Evolutionary conservation across 2,797 vertebrate species (phyloP), one percentile per base, ranked within the genome.

Genomic region (Hoplostethus atlanticus): DNA sequence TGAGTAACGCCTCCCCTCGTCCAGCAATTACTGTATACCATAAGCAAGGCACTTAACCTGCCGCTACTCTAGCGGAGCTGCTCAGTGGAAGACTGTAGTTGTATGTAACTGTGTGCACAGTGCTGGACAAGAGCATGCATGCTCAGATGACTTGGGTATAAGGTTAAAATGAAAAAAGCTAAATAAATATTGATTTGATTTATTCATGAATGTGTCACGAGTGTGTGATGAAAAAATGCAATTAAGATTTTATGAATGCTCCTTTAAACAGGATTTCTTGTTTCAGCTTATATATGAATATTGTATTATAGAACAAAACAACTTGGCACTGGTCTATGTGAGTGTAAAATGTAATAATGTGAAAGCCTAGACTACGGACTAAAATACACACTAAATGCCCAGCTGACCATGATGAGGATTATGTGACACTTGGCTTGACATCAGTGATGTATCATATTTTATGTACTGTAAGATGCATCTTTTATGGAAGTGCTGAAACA

Each of bases 401-500:
- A 11, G 8, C 21, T 53, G 28, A 12, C 17, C 25, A 21, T 28
- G 28, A 28, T 28, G 2, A 61, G 59, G 3, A 40, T 70, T 54
- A 47, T 74, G 66, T 68, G 50, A 66, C 69, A 64, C 76, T 67
- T 77, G 73, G 64, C 74, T 54, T 11, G 48, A 44, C 56, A 64
- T 88, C 76, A 84, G 21, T 76, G 63, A 71, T 51, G 70, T 73
- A 68, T 80, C 48, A 2, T 74, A 58, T 87, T 76, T 65, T 73
- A 83, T 61, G 74, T 56, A 47, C 59, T 76, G 68, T 77, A 64
- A 55, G 67, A 82, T 44, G 63, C 75, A 84, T 91, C 50, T 83
- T 83, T 86, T 83, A 85, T 89, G 85, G 64, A 89, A 81, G 80
- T 56, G 77, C 83, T 88, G 85, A 90, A 84, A 86, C 71, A 70